phyloP scores from a whole-genome alignment of 2,888 invertebrate genomes.

The Actias luna region DNA sequence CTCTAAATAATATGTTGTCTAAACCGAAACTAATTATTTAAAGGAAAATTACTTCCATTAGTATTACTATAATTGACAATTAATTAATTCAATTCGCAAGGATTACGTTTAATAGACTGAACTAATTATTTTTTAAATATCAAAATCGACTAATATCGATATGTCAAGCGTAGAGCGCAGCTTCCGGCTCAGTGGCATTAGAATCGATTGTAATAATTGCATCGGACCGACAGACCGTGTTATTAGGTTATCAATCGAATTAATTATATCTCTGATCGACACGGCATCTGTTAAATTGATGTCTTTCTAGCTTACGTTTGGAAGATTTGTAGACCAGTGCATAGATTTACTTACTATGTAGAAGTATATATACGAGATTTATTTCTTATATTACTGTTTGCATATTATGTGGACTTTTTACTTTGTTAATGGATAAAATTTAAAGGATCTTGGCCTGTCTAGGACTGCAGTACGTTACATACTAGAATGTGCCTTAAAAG shows the following conservation, averaged over 20 bases:
- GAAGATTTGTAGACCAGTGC: not conserved
- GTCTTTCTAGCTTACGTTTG: not conserved
- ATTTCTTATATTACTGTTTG: not conserved
- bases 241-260: conserved; percentile 8
- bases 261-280: conserved; percentile 7
- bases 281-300: not conserved
- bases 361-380: not conserved
- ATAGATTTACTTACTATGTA: not conserved
- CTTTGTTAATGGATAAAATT: no score
- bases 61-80: no score
- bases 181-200: conserved; percentile 12
- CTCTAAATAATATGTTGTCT: not conserved
- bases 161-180: conserved; percentile 4
- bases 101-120: not conserved
- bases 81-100: not conserved
- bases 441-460: no score
- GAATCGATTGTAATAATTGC: conserved; percentile 6
- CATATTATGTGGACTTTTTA: no score
- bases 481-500: no score
- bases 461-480: no score
- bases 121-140: not conserved
- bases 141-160: not conserved
- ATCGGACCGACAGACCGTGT: conserved; percentile 6
- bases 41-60: not conserved
- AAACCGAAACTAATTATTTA: not conserved